These are phyloP conservation scores for Drosophila dunni DNA, from an alignment of 1,140 invertebrate species.

Conservation along the genomic window DNA sequence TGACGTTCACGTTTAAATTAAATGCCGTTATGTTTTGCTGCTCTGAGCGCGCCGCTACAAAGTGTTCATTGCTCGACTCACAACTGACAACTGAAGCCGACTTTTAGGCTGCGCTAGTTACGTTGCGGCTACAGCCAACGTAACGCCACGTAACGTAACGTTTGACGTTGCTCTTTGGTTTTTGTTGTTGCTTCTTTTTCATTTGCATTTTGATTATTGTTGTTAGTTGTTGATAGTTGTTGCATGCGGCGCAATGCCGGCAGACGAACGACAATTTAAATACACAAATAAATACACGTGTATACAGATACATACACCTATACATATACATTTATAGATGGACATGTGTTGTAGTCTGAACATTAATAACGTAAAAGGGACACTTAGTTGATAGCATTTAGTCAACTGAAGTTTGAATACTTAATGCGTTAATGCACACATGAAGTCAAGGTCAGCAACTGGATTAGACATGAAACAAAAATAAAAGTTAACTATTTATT, in stretches of 20 bases:
- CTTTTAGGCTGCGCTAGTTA: slow-evolving; percentile 69
- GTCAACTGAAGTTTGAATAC: slow-evolving; percentile 8
- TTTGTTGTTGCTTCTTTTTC: slow-evolving; percentile 22
- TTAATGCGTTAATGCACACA: slow-evolving; percentile 42
- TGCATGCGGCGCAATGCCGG: slow-evolving; percentile 57
- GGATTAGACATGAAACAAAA: neutral
- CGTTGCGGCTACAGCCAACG: slow-evolving; percentile 24
- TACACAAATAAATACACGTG: slow-evolving; percentile 39
- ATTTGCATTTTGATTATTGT: slow-evolving; percentile 37
- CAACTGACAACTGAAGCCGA: slow-evolving; percentile 68
- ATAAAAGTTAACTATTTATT: neutral
- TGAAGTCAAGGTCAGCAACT: slow-evolving; percentile 48
- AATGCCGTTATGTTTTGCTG: slow-evolving; percentile 19
- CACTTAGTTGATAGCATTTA: slow-evolving; percentile 21
- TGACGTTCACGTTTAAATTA: neutral
- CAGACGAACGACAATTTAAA: slow-evolving; percentile 58
- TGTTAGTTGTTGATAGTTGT: slow-evolving; percentile 29
- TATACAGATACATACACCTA: slow-evolving; percentile 29
- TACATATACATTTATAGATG: slow-evolving; percentile 17
- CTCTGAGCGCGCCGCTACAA: slow-evolving; percentile 42
- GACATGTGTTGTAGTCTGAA: neutral
- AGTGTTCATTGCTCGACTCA: slow-evolving; percentile 54
- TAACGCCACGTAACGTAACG: slow-evolving; percentile 23
- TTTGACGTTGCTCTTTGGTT: slow-evolving; percentile 12
- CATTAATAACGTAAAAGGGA: slow-evolving; percentile 40